A percentile compares a stretch with the other conserved stretches of the same genome.
Conservation (phyloP, 2,113 vertebrate species). For the Heptranchias perlo region DNA sequence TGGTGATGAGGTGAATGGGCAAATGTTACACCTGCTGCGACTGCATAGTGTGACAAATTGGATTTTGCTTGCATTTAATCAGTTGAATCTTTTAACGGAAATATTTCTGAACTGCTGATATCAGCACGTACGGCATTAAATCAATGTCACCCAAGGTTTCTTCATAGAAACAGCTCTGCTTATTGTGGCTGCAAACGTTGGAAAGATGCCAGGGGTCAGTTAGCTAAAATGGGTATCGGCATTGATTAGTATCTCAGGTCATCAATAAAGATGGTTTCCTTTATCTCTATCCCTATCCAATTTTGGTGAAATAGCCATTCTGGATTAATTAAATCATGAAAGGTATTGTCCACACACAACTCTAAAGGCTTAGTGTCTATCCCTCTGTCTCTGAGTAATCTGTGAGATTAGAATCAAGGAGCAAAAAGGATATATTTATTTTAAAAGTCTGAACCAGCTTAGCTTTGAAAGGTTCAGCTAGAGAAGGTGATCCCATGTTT, state of each 20-base stretch:
- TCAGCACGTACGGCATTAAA: neutral
- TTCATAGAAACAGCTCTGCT: neutral
- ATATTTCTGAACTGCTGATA: neutral
- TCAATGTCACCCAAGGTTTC: neutral
- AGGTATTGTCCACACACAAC: neutral
- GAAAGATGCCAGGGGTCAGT: neutral
- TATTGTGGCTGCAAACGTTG: neutral
- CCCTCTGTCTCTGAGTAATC: too few relatives aligned
- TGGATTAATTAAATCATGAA: neutral
- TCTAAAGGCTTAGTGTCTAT: too few relatives aligned
- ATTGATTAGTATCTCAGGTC: neutral
- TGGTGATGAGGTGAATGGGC: neutral
- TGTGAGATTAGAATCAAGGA: neutral
- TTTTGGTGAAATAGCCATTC: neutral
- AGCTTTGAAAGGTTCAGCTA: neutral
- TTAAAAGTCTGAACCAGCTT: neutral
- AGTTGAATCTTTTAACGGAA: neutral
- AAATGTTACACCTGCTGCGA: neutral
- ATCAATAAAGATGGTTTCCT: neutral
- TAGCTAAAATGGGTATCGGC: neutral
- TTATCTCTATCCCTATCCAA: neutral
- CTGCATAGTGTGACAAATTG: neutral
- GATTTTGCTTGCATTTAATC: neutral
- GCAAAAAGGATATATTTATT: neutral
- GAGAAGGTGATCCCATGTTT: neutral